Base-by-base conservation (phyloP, 2,888 invertebrate genomes). In the Diogma glabrata region DNA sequence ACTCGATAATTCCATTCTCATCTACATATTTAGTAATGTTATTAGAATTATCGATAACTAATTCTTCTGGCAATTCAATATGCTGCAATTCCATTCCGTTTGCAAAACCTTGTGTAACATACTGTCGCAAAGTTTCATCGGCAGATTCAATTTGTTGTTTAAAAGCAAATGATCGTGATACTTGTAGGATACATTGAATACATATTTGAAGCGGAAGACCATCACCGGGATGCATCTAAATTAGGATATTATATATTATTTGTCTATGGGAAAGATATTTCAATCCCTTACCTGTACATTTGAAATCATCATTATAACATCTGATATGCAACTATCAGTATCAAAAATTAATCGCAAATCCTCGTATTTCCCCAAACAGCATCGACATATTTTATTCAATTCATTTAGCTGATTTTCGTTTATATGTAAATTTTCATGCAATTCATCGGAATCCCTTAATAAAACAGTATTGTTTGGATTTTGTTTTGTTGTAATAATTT, bases 71-170 rank as follows among this genome's bases (percentile, higher is more conserved):
- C 10, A 26, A 19, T 26, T 47, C 47, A 17, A 47, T 47, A 4
- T 26, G 28, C 28, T 28, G 17, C 6, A 48, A 22, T n/a, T 16
- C 7, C 16, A 30, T 24, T 45, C 10, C 4, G 16, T 24, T 23
- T 12, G 8, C 7, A 24, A 26, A 49, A 20, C 54, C 54, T 43
- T 57, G 52, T 16, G 53, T 43, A n/a, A 56, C 26, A 28, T 56
- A 51, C 28, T 53, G 52, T n/a, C 55, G 49, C 19, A 59, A 49
- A 10, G 57, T 53, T 9, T 54, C 51, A 43, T 73, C 65, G 3
- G 74, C 67, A 22, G 67, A 67, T 49, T 69, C 65, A 56, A 73
- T 72, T 58, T 70, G 71, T n/a, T 59, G 57, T 57, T 69, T 73
- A 56, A 75, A 74, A n/a, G 67, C 60, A 57, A 68, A 71, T 53